Evolutionary conservation across 1,140 invertebrate genomes (phyloP).

Genomic region (Teleogryllus occipitalis): DNA sequence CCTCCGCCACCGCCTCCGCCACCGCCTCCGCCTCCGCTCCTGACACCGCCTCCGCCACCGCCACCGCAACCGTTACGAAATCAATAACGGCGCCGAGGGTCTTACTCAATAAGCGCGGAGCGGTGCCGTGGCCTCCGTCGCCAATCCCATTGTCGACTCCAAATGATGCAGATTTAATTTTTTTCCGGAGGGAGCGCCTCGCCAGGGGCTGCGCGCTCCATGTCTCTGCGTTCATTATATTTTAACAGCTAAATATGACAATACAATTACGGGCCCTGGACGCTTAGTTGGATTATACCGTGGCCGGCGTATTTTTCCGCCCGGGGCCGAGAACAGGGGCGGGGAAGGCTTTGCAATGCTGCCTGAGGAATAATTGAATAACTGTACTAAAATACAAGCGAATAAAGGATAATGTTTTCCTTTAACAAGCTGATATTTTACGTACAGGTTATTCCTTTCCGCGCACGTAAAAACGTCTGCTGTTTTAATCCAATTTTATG

Average conservation of each 20-base stretch:
- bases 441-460: not conserved
- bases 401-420: not conserved
- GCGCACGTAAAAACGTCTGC: not conserved
- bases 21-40: too few species aligned
- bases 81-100: too few species aligned
- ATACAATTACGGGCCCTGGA: not conserved
- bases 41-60: too few species aligned
- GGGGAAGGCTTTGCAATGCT: not conserved
- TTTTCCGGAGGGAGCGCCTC: not conserved
- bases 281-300: not conserved
- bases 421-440: constrained; percentile 6
- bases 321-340: not conserved
- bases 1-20: too few species aligned
- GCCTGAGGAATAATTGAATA: not conserved
- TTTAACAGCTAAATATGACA: constrained; percentile 2
- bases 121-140: too few species aligned
- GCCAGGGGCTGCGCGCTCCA: not conserved
- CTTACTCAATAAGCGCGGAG: too few species aligned
- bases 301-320: not conserved
- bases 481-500: constrained; percentile 2
- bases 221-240: not conserved
- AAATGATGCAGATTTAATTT: constrained; percentile 6
- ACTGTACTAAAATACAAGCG: constrained; percentile 1
- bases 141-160: not conserved
- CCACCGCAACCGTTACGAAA: not conserved